Conservation (phyloP, 2,113 vertebrate genomes). For the Pongo pygmaeus region DNA sequence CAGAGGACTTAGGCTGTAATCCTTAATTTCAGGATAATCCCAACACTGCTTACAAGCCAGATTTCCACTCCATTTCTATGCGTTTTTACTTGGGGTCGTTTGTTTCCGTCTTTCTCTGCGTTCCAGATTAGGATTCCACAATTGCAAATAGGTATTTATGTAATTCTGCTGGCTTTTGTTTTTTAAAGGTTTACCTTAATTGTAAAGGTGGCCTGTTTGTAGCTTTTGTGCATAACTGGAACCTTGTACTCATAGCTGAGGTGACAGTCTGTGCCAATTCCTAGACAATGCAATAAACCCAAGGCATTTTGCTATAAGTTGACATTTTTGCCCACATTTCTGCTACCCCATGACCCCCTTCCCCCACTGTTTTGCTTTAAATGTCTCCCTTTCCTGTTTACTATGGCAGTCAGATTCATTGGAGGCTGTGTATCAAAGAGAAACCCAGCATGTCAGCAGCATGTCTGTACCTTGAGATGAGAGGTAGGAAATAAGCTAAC, state of each 20-base stretch:
- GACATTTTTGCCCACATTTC: neutral
- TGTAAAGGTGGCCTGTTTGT: neutral
- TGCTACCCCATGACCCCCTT: neutral
- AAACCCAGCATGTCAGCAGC: neutral
- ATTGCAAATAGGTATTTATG: neutral
- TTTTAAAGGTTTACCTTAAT: neutral
- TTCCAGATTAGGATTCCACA: neutral
- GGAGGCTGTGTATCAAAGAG: neutral
- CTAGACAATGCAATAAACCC: neutral
- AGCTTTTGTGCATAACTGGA: neutral
- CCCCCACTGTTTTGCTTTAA: neutral
- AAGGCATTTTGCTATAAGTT: neutral
- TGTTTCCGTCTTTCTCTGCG: neutral
- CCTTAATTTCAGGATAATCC: constrained; percentile 21
- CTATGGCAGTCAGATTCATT: neutral
- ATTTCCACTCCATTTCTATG: neutral
- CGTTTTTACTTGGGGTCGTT: neutral
- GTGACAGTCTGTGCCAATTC: neutral
- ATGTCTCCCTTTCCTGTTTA: neutral
- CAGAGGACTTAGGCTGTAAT: neutral
- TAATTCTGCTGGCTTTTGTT: neutral
- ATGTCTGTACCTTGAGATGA: neutral
- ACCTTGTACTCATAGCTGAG: neutral
- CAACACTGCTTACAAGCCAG: neutral
- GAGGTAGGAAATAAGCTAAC: neutral